Conservation (phyloP, 2,888 invertebrate species). For the Nephrotoma guestfalica region DNA sequence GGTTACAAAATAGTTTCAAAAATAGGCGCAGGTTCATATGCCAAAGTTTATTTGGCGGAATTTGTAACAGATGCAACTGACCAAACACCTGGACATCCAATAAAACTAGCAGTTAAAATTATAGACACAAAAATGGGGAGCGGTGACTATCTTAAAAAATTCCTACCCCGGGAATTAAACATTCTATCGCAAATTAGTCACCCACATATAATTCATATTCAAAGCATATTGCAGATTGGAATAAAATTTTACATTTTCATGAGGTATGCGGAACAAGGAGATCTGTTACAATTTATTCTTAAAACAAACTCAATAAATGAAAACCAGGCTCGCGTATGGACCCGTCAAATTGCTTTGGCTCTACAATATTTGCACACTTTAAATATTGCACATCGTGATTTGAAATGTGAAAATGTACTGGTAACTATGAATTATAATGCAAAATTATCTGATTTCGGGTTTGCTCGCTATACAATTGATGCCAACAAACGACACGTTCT, state of each 20-base stretch:
- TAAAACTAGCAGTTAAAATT: constrained; percentile 53
- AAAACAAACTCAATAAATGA: constrained; percentile 53
- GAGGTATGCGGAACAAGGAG: constrained; percentile 64
- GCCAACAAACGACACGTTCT: constrained; percentile 32
- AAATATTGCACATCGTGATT: constrained; percentile 63
- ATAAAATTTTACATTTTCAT: constrained; percentile 63
- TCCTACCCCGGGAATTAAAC: constrained; percentile 69
- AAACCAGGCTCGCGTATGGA: constrained; percentile 53
- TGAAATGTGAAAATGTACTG: constrained; percentile 71
- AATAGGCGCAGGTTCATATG: constrained; percentile 63
- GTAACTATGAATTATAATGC: constrained; percentile 58
- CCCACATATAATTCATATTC: constrained; percentile 63
- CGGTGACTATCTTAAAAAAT: constrained; percentile 62
- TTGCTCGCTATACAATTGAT: constrained; percentile 37
- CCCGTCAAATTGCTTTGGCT: constrained; percentile 50
- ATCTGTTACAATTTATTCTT: constrained; percentile 56
- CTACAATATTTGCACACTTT: constrained; percentile 56
- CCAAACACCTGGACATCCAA: constrained; percentile 11
- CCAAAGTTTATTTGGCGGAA: constrained; percentile 36
- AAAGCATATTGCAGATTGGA: constrained; percentile 55
- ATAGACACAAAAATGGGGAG: constrained; percentile 59
- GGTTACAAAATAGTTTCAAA: constrained; percentile 50
- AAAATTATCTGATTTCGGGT: constrained; percentile 74
- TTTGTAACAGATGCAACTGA: background rate
- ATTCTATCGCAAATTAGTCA: constrained; percentile 61